Evolutionary conservation across 2,888 invertebrate genomes (phyloP).

Genomic region (Eristalis arbustorum): DNA sequence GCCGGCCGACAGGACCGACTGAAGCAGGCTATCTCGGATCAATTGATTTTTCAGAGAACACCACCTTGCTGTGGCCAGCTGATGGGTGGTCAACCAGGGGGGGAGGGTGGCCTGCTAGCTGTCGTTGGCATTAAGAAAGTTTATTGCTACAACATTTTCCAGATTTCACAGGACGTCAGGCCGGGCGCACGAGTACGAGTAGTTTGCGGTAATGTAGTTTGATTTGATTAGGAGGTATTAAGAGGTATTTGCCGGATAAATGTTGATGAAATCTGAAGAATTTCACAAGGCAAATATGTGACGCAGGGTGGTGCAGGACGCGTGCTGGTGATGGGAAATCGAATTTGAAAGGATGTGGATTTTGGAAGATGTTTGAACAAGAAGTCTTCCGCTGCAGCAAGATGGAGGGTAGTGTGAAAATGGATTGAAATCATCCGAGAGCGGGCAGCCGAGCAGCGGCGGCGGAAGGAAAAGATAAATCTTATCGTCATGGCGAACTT

Average conservation of each 20-base stretch:
- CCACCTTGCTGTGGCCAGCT: not conserved
- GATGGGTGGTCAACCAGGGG: not conserved
- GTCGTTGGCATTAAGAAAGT: slow-evolving; percentile 10
- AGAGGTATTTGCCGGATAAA: slow-evolving; percentile 9
- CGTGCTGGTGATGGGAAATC: not conserved
- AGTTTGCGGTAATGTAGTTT: slow-evolving; percentile 3
- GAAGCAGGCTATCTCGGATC: not conserved
- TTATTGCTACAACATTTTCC: slow-evolving; percentile 13
- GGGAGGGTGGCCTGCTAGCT: not conserved
- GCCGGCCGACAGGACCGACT: not conserved
- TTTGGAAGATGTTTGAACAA: not conserved
- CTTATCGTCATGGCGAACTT: too few species aligned
- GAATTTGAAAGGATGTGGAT: not conserved
- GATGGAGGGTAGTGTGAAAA: too few species aligned
- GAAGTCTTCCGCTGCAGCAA: too few species aligned
- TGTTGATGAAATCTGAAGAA: slow-evolving; percentile 5
- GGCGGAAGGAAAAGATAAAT: too few species aligned
- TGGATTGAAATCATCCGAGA: too few species aligned
- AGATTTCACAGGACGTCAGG: slow-evolving; percentile 8
- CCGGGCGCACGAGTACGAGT: not conserved
- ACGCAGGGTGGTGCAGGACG: too few species aligned
- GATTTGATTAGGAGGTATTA: slow-evolving; percentile 14
- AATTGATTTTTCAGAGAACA: slow-evolving; percentile 13
- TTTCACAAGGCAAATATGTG: not conserved
- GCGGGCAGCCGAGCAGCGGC: too few species aligned